Base-by-base conservation (phyloP, 1,140 invertebrate genomes). In the Samia ricini region DNA sequence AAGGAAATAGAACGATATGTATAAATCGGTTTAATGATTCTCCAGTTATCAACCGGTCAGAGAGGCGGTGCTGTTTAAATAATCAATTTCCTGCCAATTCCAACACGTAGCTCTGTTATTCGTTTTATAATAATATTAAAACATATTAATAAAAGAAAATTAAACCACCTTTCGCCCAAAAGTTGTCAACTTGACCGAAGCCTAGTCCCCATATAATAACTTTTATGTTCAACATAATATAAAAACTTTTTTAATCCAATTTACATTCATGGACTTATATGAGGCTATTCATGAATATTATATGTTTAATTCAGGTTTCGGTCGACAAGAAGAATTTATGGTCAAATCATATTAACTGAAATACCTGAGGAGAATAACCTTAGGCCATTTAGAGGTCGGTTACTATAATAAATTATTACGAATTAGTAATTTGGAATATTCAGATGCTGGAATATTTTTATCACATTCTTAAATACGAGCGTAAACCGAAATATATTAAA, bases 221-320 rank as follows among this genome's bases (percentile, higher is more conserved):
- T 36, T 15, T 63, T 60, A 63, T 29, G 36, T 29, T 57, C 12
- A 52, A 64, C 55, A 62, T 62, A 64, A 57, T 56, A 65, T 36
- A 59, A 64, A 69, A 70, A 70, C 63, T 70, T 70, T 70, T 66
- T 66, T 61, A 66, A 71, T 71, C 69, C 66, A 59, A 67, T 67
- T 71, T 71, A 66, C 66, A 67, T 71, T 71, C 69, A 71, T 71
- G 56, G 56, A 42, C 54, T 24, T 62, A 51, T 64, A 57, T 57
- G 64, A 62, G 64, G 29, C 62, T 60, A 64, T 64, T 66, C 63
- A 66, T 63, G 63, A 64, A 62, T 67, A 67, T 63, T 60, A 69
- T 62, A 58, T 61, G 60, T 20, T 19, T 61, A 42, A 42, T 42
- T 42, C 33, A 15, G 33, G 33, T 15, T 15, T 42, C 33, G 33